Percentiles rank a stretch among this genome's conserved stretches.
These are phyloP conservation scores for Strix uralensis DNA, from an alignment of 2,113 vertebrate genomes.

Conservation along the genomic window DNA sequence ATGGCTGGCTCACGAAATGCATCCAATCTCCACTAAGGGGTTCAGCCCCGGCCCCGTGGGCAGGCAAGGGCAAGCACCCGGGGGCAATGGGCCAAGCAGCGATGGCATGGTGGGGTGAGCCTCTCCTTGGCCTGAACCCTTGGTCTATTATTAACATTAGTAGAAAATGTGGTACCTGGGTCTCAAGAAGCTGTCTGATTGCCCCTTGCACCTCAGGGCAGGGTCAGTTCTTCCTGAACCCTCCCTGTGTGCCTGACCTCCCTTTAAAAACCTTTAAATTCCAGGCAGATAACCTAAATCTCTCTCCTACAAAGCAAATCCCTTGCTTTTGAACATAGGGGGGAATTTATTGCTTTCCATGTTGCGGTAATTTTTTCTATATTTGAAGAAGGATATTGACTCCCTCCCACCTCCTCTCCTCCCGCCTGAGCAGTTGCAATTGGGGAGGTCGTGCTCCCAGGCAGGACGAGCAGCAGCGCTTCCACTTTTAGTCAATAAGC, in stretches of 20 bases:
- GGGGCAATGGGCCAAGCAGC: neutral
- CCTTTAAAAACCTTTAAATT: neutral
- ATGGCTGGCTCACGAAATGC: neutral
- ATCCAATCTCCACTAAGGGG: fast-evolving
- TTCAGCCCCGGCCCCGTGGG: neutral
- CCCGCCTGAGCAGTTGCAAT: neutral
- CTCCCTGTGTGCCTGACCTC: neutral
- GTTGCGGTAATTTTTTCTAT: neutral
- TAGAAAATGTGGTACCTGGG: neutral
- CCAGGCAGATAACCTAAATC: constrained; percentile 2
- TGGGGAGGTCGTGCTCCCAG: fast-evolving
- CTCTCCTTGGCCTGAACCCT: neutral
- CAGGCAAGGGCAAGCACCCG: fast-evolving
- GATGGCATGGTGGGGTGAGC: neutral
- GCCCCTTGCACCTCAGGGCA: neutral
- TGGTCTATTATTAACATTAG: neutral
- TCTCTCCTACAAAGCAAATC: constrained; percentile 18
- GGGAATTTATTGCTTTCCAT: neutral
- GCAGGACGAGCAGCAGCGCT: neutral
- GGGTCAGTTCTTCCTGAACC: neutral
- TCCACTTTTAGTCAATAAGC: neutral
- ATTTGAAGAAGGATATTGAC: neutral
- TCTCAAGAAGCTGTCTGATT: neutral
- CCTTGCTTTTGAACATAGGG: neutral
- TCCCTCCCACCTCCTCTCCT: neutral